A percentile compares a stretch with the other conserved stretches of the same genome.
These are phyloP conservation scores for Melanotaenia maccullochi DNA, from an alignment of 2,797 vertebrate species.

Conservation along the genomic window DNA sequence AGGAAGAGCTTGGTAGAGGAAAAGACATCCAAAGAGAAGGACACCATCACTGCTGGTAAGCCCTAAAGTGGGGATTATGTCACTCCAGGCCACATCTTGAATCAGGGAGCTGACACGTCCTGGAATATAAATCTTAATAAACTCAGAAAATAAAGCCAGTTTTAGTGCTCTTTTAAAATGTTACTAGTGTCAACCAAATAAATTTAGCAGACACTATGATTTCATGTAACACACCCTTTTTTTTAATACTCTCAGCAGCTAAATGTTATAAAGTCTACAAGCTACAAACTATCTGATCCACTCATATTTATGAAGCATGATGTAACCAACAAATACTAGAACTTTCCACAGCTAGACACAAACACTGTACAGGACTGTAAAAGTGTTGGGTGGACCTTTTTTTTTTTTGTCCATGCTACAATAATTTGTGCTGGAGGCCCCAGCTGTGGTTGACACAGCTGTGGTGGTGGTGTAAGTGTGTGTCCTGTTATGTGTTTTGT, in stretches of 20 bases:
- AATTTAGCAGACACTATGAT: slow-evolving; percentile 29
- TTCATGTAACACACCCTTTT: slow-evolving; percentile 36
- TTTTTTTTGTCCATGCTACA: slow-evolving; percentile 27
- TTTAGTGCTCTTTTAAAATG: slow-evolving; percentile 51
- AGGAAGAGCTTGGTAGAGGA: slow-evolving; percentile 79
- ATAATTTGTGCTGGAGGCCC: slow-evolving; percentile 6
- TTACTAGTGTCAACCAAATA: slow-evolving; percentile 28
- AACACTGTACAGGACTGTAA: slow-evolving; percentile 12
- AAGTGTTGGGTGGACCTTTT: slow-evolving; percentile 23
- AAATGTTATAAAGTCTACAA: slow-evolving; percentile 13
- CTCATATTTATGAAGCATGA: slow-evolving; percentile 17
- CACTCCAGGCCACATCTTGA: slow-evolving; percentile 18
- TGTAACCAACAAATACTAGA: slow-evolving; percentile 18
- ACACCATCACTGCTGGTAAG: slow-evolving; percentile 87
- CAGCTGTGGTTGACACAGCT: slow-evolving; percentile 69
- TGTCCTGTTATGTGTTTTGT: slow-evolving; percentile 73
- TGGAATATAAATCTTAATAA: slow-evolving; percentile 5
- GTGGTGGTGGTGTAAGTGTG: slow-evolving; percentile 39
- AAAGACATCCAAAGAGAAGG: slow-evolving; percentile 80
- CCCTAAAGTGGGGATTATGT: slow-evolving; percentile 5
- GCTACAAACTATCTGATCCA: slow-evolving; percentile 1
- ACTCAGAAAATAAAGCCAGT: slow-evolving; percentile 44
- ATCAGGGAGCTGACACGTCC: slow-evolving; percentile 21
- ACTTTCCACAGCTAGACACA: slow-evolving; percentile 40
- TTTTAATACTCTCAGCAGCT: slow-evolving; percentile 16